Evolutionary conservation across 64 coral and sea anemone genomes (phyloP).

Genomic region (Stichodactyla mertensii): DNA sequence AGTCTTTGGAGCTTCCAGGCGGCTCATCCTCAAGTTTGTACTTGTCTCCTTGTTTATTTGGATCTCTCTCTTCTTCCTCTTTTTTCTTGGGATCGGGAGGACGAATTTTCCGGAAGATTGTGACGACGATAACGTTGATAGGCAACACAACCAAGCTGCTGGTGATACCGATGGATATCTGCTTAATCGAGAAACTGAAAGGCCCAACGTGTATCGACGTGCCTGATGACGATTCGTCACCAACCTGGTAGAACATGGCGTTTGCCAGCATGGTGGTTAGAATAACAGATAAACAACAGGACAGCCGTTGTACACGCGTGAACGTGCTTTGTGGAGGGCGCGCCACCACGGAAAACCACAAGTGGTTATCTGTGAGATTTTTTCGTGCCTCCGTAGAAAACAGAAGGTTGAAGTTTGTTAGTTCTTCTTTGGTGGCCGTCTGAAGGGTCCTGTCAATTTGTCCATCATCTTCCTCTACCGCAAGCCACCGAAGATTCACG

Average conservation of each 20-base stretch:
- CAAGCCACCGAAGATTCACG: conserved; percentile 91
- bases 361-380: conserved; percentile 80
- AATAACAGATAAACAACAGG: conserved; percentile 84
- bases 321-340: conserved; percentile 89
- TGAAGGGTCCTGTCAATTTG: conserved; percentile 62
- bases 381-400: conserved; percentile 85
- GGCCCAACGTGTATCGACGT: conserved; percentile 67
- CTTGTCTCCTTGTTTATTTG: conserved; percentile 59
- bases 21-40: conserved; percentile 25
- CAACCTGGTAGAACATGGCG: conserved; percentile 84
- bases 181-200: conserved; percentile 75
- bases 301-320: conserved; percentile 87
- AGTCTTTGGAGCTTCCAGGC: background rate
- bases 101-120: conserved; percentile 79
- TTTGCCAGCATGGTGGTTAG: conserved; percentile 90
- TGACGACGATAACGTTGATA: conserved; percentile 59
- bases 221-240: conserved; percentile 45
- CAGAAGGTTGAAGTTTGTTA: conserved; percentile 85
- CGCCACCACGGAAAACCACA: conserved; percentile 89
- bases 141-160: conserved; percentile 82
- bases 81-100: conserved; percentile 47
- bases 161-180: conserved; percentile 67
- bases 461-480: conserved; percentile 95
- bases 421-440: conserved; percentile 75
- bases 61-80: conserved; percentile 47